phyloP scores from a whole-genome alignment of 2,797 vertebrate species.

The Galaxias olidus region DNA sequence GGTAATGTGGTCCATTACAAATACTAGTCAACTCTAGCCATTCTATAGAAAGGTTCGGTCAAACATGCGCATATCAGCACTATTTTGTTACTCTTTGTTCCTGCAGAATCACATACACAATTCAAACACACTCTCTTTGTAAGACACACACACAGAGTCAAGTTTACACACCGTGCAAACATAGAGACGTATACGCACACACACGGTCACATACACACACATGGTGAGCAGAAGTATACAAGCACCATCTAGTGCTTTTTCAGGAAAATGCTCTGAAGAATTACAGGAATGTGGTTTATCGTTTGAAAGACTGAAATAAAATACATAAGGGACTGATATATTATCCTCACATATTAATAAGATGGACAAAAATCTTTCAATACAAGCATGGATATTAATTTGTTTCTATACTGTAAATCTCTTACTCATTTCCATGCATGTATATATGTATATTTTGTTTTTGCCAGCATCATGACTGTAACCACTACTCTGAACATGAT shows the following conservation, averaged over 20 bases:
- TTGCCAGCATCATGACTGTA: too few species aligned
- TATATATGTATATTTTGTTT: too few species aligned
- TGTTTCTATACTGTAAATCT: too few species aligned
- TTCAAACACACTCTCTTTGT: neutral
- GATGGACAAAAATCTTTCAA: too few species aligned
- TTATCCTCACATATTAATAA: neutral
- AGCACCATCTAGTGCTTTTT: constrained; percentile 95
- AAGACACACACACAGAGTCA: neutral
- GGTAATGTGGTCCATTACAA: constrained; percentile 34
- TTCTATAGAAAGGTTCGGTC: constrained; percentile 20
- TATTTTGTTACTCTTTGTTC: constrained; percentile 33
- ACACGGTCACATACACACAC: constrained; percentile 25
- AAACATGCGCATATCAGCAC: constrained; percentile 32
- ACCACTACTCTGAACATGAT: too few species aligned
- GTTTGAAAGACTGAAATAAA: neutral
- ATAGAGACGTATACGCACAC: constrained; percentile 24
- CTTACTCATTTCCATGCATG: too few species aligned
- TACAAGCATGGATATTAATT: too few species aligned
- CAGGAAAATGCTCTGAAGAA: constrained; percentile 77
- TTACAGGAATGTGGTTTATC: constrained; percentile 16
- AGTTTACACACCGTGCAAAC: constrained; percentile 17
- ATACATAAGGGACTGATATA: neutral
- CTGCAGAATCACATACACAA: constrained; percentile 21
- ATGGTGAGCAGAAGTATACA: constrained; percentile 79
- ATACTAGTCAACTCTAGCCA: constrained; percentile 27